Evolutionary conservation across 2,888 invertebrate species (phyloP).

Genomic region (Exocentrus adspersus): DNA sequence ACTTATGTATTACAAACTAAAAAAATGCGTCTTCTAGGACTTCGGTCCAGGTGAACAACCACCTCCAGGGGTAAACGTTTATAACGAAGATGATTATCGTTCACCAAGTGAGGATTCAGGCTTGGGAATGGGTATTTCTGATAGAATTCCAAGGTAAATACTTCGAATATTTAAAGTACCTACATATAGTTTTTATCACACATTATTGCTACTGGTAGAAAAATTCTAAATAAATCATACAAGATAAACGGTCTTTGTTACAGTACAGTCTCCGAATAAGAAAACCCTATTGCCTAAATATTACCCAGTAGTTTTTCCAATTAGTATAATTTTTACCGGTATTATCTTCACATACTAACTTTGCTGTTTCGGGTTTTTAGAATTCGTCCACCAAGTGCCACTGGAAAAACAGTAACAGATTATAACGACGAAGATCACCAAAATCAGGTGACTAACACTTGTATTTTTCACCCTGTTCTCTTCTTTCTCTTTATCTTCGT

Average conservation of each 20-base stretch:
- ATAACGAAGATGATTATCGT: conserved; percentile 71
- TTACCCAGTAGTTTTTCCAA: no score
- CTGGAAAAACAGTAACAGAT: conserved; percentile 55
- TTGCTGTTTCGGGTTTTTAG: conserved; percentile 49
- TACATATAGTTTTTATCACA: not conserved
- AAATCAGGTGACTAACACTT: conserved; percentile 57
- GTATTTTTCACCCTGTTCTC: conserved; percentile 46
- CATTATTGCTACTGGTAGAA: no score
- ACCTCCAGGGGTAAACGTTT: conserved; percentile 64
- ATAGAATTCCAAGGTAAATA: conserved; percentile 74
- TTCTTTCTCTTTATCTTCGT: conserved; percentile 49
- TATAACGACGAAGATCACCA: conserved; percentile 59
- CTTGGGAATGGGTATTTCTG: conserved; percentile 85
- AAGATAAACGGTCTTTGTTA: no score
- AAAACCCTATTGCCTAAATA: no score
- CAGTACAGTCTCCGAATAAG: no score
- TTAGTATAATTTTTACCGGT: no score
- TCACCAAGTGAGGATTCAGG: conserved; percentile 96
- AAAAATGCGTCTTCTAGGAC: conserved; percentile 60
- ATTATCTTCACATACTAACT: not conserved
- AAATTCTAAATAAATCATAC: no score
- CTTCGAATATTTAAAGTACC: conserved; percentile 16
- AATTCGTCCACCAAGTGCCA: conserved; percentile 58
- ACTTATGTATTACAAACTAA: not conserved
- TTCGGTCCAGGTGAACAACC: conserved; percentile 67